These are phyloP conservation scores for Catostylus mosaicus DNA, from an alignment of 30 jellyfish, hydroid and myxozoan species.

Conservation along the genomic window DNA sequence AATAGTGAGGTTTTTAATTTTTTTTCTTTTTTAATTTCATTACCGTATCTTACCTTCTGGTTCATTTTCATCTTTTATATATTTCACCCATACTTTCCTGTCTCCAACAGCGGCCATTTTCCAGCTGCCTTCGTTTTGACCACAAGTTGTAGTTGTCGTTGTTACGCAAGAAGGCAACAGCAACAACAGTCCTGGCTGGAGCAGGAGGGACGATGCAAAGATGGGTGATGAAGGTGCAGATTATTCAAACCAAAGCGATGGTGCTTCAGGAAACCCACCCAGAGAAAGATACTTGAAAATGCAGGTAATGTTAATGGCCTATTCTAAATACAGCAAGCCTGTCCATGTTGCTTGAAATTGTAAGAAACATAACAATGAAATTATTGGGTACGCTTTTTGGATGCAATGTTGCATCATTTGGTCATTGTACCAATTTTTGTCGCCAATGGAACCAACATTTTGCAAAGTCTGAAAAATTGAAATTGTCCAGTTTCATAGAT, in stretches of 20 bases:
- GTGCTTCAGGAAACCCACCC: background rate
- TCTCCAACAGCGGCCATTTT: constrained; percentile 12
- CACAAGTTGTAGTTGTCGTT: constrained; percentile 17
- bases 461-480: no score
- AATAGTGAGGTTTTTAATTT: no score
- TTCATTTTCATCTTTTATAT: constrained; percentile 31
- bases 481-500: no score
- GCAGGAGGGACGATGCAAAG: background rate
- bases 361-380: no score
- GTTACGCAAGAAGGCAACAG: background rate
- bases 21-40: no score
- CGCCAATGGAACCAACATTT: no score
- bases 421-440: no score
- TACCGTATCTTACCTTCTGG: constrained; percentile 16
- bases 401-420: no score
- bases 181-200: background rate
- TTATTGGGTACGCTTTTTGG: no score
- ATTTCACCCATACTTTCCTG: constrained; percentile 48
- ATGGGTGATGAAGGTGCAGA: constrained; percentile 9
- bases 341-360: no score
- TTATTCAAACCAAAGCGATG: background rate
- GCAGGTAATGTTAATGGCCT: background rate
- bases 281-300: background rate
- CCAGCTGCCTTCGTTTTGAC: background rate
- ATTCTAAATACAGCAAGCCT: no score